Evolutionary conservation across 2,797 vertebrate genomes (phyloP), one percentile per base, ranked within the genome.

Genomic region (Intellagama lesueurii): DNA sequence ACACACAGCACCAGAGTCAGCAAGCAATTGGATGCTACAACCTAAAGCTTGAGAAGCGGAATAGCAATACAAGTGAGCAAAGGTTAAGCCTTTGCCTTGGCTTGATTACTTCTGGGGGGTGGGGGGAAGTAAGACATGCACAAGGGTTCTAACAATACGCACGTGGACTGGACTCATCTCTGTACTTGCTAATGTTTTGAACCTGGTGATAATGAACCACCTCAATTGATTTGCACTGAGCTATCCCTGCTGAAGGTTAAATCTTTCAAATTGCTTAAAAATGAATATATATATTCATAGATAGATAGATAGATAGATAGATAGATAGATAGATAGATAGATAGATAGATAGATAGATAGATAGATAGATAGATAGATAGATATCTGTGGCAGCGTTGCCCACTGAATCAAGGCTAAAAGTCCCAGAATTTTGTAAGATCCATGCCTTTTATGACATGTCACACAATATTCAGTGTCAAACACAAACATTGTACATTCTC

Each of bases 1-100:
- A 91, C 76, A 92, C 89, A 79, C 76, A 93, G 91, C 83, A 16
- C 88, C 2, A 87, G 92, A 89, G 88, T 91, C 88, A 85, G 90
- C 16, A 52, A 93, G 91, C 91, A 92, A 92, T 92, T 90, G 89
- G 90, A 90, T 76, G 86, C 90, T 94, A 90, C 87, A 90, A 85
- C 88, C 83, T 52, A 87, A 88, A 94, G 84, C 80, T 69, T 91
- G 69, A 88, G 89, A 91, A 92, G 91, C 47, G 60, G 72, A 91
- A 87, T 72, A 82, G 69, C 78, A 69, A 73, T 40, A 44, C 60
- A 60, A 91, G 89, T 85, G 88, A 81, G 8, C 81, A 92, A 93
- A 91, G 86, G 84, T 90, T 79, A 91, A 84, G 69, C 17, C 32
- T 86, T 49, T 52, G 24, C 56, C 83, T 84, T 85, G 87, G 47